Base-by-base conservation (phyloP, 2,888 invertebrate species). In the Stenichneumon culpator region DNA sequence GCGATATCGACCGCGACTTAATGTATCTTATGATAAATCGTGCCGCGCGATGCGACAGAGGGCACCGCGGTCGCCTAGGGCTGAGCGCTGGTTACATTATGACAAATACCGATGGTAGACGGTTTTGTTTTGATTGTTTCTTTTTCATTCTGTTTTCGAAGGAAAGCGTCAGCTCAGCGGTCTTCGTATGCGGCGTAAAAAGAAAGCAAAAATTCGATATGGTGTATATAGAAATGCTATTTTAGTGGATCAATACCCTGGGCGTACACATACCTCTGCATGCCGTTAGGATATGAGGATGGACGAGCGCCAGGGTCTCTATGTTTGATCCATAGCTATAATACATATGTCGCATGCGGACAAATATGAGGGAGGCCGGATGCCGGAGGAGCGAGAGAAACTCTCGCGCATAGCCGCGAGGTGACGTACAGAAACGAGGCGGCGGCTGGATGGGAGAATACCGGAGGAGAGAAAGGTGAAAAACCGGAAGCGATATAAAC, bases 401-500 rank as follows among this genome's bases (percentile, higher is more conserved):
- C 60, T 28, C 22, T 11, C 9, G 16, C 39, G 44, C 54, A 72
- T 65, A 69, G 67, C 19, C 19, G 19, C 36, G 50, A 28, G 52
- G 50, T 39, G 39, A 39, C 44, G 44, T 72, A 54, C 22, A 22
- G 60, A 28, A 22, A 57, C 14, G 78, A 14, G 16, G 44, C 16
- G 44, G 44, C 44, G 44, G 44, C 44, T 44, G 68, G 50, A 50
- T 52, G 60, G 52, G 73, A 69, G 32, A 69, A 54, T 25, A 22
- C 36, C 16, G 25, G 50, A 28, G 60, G 36, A 63, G 65, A 81
- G 67, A 82, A 81, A 75, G 82, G 81, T 70, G 81, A 74, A 82
- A 84, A 79, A 82, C 78, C 73, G 74, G 82, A 74, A 79, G 75
- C 81, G 80, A 81, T 84, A 84, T 84, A 84, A 84, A 81, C 80